Base-by-base conservation (phyloP, 2,113 vertebrate species). In the Progne subis region DNA sequence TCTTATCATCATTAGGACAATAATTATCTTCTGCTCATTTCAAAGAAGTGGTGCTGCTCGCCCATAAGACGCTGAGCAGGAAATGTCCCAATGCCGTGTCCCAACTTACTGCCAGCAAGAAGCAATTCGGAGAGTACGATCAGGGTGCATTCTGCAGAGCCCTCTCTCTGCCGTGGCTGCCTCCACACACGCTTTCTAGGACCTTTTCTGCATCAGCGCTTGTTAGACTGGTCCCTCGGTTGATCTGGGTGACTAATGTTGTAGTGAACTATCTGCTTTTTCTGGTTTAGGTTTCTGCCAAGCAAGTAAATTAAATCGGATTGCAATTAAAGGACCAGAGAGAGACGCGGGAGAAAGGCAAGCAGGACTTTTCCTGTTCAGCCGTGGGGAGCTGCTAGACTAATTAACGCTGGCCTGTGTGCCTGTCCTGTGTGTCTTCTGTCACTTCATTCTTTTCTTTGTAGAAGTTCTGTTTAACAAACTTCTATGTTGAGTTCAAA, bases 221-320 rank as follows among this genome's bases (percentile, higher is more conserved):
- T 41, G 80, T 63, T 56, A 63, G 86, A 91, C 91, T 68, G 41
- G 80, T 93, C 60, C 56, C 52, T 78, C 32, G 29, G 25, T 4
- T n/a, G 47, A 60, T 69, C 61, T 11, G 9, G 24, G 14, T 81
- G 52, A 81, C 56, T 68, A 83, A 76, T 15, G 29, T 67, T 4
- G 0, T 8, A 93, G 71, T 41, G 70, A 88, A 80, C 68, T 12
- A 78, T 81, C 86, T 55, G 80, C 86, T 78, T 81, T 90, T 96
- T 94, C 95, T 93, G 72, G 86, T 96, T 94, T 86, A 86, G 43
- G 79, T 86, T 92, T 86, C 88, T 95, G 80, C 71, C 82, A 88
- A 71, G 72, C 80, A 86, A 78, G 80, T 59, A 50, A 74, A 55
- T 68, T 71, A 47, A 69, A 57, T 59, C 20, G 75, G 72, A 55